Evolutionary conservation across 2,888 invertebrate species (phyloP).

Genomic region (Xylocampa areola): DNA sequence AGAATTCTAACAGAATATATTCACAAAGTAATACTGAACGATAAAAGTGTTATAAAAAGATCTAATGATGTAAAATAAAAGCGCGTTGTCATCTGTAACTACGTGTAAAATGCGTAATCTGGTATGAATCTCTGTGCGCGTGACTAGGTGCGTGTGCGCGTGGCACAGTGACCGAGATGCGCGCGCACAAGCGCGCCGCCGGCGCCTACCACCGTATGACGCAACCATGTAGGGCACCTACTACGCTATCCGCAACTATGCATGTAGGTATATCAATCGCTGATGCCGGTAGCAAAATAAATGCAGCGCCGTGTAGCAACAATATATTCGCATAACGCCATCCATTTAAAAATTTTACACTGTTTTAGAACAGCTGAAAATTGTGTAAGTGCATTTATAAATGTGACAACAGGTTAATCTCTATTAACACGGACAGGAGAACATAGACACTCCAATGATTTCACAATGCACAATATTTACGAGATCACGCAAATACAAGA

Average conservation of each 20-base stretch:
- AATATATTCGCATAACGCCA: slow-evolving; percentile 38
- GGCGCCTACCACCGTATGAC: slow-evolving; percentile 65
- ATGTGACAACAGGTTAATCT: slow-evolving; percentile 43
- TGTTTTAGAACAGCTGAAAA: slow-evolving; percentile 28
- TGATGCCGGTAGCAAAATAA: slow-evolving; percentile 42
- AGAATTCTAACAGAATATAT: slow-evolving; percentile 33
- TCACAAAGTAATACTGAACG: slow-evolving; percentile 38
- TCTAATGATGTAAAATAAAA: slow-evolving; percentile 21
- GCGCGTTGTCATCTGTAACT: slow-evolving; percentile 28
- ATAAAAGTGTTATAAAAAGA: slow-evolving; percentile 45
- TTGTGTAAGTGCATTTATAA: slow-evolving; percentile 41
- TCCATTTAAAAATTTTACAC: slow-evolving; percentile 36
- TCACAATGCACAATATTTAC: slow-evolving; percentile 21
- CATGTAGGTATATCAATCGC: slow-evolving; percentile 46
- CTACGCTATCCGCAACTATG: slow-evolving; percentile 56
- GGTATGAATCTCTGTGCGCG: slow-evolving; percentile 61
- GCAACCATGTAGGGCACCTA: slow-evolving; percentile 63
- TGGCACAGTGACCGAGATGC: slow-evolving; percentile 81
- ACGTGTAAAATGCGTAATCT: slow-evolving; percentile 51
- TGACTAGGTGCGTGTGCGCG: slow-evolving; percentile 70
- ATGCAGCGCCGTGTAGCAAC: slow-evolving; percentile 54
- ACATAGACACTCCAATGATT: slow-evolving; percentile 21
- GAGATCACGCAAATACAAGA: slow-evolving; percentile 31
- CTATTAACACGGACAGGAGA: slow-evolving; percentile 20
- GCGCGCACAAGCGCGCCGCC: slow-evolving; percentile 59